Evolutionary conservation across 2,113 vertebrate genomes (phyloP).

Genomic region (Oxyruncus cristatus): DNA sequence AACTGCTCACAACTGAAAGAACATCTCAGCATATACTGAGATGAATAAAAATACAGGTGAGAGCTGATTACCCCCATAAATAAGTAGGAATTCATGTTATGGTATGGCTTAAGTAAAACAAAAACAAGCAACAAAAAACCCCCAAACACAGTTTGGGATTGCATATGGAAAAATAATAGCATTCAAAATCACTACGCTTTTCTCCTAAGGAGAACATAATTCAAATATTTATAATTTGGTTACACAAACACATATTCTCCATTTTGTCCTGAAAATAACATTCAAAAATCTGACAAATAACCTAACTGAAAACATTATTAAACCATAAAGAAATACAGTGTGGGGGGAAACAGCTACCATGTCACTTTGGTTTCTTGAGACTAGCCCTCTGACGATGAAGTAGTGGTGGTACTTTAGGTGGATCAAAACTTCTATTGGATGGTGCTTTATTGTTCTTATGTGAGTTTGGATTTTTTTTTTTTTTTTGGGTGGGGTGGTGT

Average conservation of each 20-base stretch:
- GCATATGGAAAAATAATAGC: background rate
- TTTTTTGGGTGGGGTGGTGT: background rate
- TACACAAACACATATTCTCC: background rate
- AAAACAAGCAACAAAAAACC: background rate
- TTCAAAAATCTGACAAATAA: background rate
- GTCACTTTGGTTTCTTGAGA: background rate
- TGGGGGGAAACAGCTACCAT: accelerated
- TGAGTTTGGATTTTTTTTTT: background rate
- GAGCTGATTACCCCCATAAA: background rate
- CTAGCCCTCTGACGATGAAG: background rate
- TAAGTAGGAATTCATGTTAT: background rate
- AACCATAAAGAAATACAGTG: background rate
- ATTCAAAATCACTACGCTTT: background rate
- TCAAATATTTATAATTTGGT: background rate
- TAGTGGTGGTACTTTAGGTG: background rate
- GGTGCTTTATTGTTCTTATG: background rate
- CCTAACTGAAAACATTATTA: background rate
- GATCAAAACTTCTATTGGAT: background rate
- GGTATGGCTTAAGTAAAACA: background rate
- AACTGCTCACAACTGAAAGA: background rate
- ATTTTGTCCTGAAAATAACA: background rate
- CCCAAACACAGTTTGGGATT: background rate
- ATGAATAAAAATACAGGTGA: background rate
- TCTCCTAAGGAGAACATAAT: background rate
- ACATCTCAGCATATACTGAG: background rate